A percentile compares a stretch with the other conserved stretches of the same genome.
These are phyloP conservation scores for Hydractinia symbiolongicarpus DNA, from an alignment of 30 jellyfish, hydroid and myxozoan genomes.

Conservation along the genomic window DNA sequence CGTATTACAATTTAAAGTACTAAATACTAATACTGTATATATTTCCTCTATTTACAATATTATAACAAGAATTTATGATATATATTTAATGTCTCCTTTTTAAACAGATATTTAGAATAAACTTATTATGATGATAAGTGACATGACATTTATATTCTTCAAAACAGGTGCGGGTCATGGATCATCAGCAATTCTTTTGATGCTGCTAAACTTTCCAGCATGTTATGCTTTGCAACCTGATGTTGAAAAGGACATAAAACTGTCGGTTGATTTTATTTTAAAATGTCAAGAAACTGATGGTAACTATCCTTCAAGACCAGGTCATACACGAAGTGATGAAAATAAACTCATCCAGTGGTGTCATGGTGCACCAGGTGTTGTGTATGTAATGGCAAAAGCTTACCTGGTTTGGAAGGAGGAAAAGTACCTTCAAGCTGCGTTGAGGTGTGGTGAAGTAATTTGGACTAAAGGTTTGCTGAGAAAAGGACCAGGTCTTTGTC, in stretches of 20 bases:
- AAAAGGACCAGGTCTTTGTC: constrained; percentile 98
- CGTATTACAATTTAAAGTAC: too few species aligned
- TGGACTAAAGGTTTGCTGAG: constrained; percentile 88
- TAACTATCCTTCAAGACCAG: constrained; percentile 86
- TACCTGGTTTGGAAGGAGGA: constrained; percentile 89
- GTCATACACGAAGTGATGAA: constrained; percentile 84
- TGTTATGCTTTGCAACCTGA: constrained; percentile 60
- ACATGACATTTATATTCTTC: neutral
- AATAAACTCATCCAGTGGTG: constrained; percentile 96
- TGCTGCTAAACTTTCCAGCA: constrained; percentile 73
- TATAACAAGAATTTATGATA: too few species aligned
- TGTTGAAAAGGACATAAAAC: constrained; percentile 80
- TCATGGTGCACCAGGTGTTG: constrained; percentile 97
- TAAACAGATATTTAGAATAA: too few species aligned
- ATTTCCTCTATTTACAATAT: too few species aligned
- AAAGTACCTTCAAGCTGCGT: constrained; percentile 64
- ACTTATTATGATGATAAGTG: too few species aligned
- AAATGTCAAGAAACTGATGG: constrained; percentile 64
- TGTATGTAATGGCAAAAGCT: constrained; percentile 76
- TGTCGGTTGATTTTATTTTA: constrained; percentile 63
- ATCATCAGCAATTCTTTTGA: constrained; percentile 51
- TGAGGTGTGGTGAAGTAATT: constrained; percentile 77
- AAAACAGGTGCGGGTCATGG: constrained; percentile 98
- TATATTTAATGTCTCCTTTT: too few species aligned
- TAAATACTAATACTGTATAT: too few species aligned